Base-by-base conservation (phyloP, 1,140 invertebrate species). In the Zaprionus nigranus region DNA sequence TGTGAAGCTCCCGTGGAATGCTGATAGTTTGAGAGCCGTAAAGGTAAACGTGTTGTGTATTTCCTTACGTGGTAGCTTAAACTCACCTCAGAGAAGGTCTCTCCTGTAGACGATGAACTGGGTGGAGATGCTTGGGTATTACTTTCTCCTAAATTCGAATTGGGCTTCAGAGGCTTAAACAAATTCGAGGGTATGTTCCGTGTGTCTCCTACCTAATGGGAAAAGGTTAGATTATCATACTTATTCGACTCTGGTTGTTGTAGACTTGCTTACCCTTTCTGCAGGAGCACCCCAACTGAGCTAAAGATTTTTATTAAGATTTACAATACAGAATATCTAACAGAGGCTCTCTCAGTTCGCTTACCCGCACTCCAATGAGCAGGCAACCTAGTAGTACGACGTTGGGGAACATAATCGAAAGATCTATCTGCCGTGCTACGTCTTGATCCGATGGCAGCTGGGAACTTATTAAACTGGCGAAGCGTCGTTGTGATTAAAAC, bases 181-280 rank as follows among this genome's bases (percentile, higher is more conserved):
- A 80, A 54, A 43, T 69, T 61, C 26, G 81, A 78, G 15, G 83
- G 69, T 51, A 87, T 75, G 30, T 67, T 54, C 6, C 57, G 49
- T 2, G 84, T 87, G 22, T 87, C 84, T 0, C 78, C 56, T 1
- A 15, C 22, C 82, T 86, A 26, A 34, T 34, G 9, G 9, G 9
- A 17, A 15, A 56, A 38, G 7, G 20, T 24, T 13, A 30, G 0
- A 57, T 9, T n/a, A 5, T 20, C 0, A 28, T 9, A 43, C 13
- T 49, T 36, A 3, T 5, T 4, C 11, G 3, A 13, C 20, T 22
- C 13, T 22, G 17, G n/a, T 11, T 12, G 1, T 49, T 49, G 24
- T 2, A 12, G 51, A 15, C 11, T 30, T 30, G 15, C 72, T 79
- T 51, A 82, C 80, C 64, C 58, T 70, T 13, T 28, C 11, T 3